Percentiles rank a stretch among this genome's conserved stretches.
Conservation (phyloP, 1,140 invertebrate genomes). For the Myzus persicae region DNA sequence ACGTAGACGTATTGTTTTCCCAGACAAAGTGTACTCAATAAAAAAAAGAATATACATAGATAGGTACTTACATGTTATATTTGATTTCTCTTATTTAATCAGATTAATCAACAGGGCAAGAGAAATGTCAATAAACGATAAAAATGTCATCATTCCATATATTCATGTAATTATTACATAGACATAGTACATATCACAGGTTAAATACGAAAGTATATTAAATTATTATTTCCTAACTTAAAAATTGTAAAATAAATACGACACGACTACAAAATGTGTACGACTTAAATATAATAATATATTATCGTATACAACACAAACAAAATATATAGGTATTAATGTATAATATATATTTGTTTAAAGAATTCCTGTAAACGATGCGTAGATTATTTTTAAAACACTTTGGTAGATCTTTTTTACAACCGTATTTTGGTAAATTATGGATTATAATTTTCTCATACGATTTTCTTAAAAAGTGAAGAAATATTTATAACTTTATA, state of each 20-base stretch:
- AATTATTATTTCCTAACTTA: no score
- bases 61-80: background rate
- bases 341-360: no score
- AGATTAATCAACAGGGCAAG: background rate
- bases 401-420: background rate
- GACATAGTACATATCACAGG: no score
- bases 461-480: background rate
- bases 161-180: no score
- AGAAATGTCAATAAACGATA: background rate
- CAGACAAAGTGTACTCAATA: background rate
- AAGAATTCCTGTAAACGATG: background rate
- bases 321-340: background rate
- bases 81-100: background rate
- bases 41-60: background rate
- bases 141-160: background rate
- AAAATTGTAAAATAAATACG: no score
- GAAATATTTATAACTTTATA: conserved; percentile 18
- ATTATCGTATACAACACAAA: background rate
- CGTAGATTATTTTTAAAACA: background rate
- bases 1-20: background rate
- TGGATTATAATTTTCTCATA: background rate
- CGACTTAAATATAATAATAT: background rate
- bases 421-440: background rate
- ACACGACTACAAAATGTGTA: background rate
- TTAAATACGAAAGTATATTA: no score